phyloP scores from a whole-genome alignment of 1,140 invertebrate genomes.

The Zaprionus africanus region DNA sequence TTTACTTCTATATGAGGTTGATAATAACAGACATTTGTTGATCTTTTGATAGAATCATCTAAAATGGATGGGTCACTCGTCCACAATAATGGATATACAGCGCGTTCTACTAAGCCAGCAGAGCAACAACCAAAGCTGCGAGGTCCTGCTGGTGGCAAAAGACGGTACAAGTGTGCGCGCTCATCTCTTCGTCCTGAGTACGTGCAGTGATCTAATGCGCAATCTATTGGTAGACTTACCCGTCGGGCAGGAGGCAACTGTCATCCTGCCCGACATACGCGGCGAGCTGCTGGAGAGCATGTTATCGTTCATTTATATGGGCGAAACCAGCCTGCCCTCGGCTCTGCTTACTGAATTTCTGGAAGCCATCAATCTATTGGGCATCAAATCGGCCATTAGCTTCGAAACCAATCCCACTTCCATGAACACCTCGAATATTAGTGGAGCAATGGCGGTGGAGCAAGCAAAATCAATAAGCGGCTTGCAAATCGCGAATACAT shows the following conservation, averaged over 20 bases:
- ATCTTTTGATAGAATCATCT: slow-evolving; percentile 68
- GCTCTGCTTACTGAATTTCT: slow-evolving; percentile 72
- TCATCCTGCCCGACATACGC: slow-evolving; percentile 76
- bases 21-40: neutral
- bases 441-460: slow-evolving; percentile 48
- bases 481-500: slow-evolving; percentile 66
- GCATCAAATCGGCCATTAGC: slow-evolving; percentile 80
- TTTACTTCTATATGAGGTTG: neutral
- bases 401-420: slow-evolving; percentile 73
- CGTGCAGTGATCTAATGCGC: slow-evolving; percentile 77
- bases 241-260: slow-evolving; percentile 70
- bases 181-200: slow-evolving; percentile 77
- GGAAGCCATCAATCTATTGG: slow-evolving; percentile 77
- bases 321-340: slow-evolving; percentile 71
- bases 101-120: slow-evolving; percentile 61
- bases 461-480: slow-evolving; percentile 63
- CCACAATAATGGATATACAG: slow-evolving; percentile 81
- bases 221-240: slow-evolving; percentile 72
- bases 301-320: slow-evolving; percentile 79
- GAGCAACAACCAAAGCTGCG: slow-evolving; percentile 64
- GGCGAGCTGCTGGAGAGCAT: slow-evolving; percentile 73
- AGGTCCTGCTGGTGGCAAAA: slow-evolving; percentile 74
- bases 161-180: slow-evolving; percentile 73
- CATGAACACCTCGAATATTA: slow-evolving; percentile 33
- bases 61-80: slow-evolving; percentile 83